Evolutionary conservation across 2,113 vertebrate species (phyloP).

Genomic region (Geococcyx californianus): DNA sequence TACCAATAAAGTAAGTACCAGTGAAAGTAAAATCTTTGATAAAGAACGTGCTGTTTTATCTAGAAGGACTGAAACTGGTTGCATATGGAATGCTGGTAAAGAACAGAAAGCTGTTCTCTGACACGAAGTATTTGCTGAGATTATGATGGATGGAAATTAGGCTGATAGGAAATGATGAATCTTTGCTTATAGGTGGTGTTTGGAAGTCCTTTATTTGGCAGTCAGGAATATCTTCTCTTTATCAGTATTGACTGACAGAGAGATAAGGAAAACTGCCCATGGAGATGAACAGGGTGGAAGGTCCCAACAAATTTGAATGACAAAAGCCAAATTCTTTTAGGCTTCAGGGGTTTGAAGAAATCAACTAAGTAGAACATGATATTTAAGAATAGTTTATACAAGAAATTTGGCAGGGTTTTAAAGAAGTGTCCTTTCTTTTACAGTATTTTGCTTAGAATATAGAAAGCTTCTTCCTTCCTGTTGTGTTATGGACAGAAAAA

Average conservation of each 20-base stretch:
- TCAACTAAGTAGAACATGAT: background rate
- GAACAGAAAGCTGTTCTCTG: background rate
- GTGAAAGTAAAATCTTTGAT: background rate
- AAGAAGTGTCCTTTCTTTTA: background rate
- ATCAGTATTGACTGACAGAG: background rate
- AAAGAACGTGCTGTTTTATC: background rate
- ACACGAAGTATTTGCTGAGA: background rate
- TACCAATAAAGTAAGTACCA: background rate
- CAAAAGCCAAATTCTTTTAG: background rate
- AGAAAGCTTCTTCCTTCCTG: background rate
- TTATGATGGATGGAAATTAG: background rate
- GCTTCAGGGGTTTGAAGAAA: background rate
- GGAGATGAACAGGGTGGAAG: background rate
- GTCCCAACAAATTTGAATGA: background rate
- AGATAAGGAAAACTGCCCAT: background rate
- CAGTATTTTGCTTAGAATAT: background rate
- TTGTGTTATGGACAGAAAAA: background rate
- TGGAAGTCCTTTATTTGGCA: background rate
- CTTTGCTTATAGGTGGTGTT: background rate
- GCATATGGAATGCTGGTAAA: background rate
- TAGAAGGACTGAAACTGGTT: background rate
- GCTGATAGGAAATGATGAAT: background rate
- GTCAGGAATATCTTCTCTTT: background rate
- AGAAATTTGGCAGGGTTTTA: background rate
- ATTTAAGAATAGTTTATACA: background rate